phyloP scores from a whole-genome alignment of 2,888 invertebrate species.

The Synergus umbraculus region DNA sequence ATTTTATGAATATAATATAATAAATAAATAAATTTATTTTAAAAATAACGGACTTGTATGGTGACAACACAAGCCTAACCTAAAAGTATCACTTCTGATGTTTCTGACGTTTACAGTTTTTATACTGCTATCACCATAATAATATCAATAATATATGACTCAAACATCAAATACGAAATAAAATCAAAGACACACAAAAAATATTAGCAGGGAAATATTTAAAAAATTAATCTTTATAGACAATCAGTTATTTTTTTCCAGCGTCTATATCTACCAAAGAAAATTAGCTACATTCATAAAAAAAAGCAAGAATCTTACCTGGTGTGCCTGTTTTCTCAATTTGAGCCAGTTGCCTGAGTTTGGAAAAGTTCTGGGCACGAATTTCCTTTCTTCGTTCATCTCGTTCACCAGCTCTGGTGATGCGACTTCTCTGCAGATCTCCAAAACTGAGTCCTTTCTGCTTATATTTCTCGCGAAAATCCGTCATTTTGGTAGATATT shows the following conservation, averaged over 20 bases:
- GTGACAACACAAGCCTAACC: neutral
- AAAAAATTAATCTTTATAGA: neutral
- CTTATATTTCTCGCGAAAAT: constrained; percentile 36
- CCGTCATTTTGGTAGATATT: neutral
- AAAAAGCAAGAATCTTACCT: neutral
- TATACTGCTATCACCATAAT: neutral
- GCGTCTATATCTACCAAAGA: neutral
- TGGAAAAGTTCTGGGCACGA: constrained; percentile 11
- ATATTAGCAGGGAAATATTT: neutral
- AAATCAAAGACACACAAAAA: neutral
- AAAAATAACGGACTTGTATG: too few relatives aligned
- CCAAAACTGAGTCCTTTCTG: constrained; percentile 40
- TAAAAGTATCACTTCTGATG: neutral
- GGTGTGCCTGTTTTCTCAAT: neutral
- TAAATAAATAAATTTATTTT: too few relatives aligned
- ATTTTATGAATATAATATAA: neutral
- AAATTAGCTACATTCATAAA: neutral
- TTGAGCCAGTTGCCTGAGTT: neutral
- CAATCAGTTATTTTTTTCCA: neutral
- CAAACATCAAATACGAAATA: neutral
- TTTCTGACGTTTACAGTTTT: neutral
- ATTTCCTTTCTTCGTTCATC: constrained; percentile 24
- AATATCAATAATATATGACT: neutral
- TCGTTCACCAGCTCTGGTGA: neutral
- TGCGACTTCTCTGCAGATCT: constrained; percentile 9